Conservation (phyloP, 2,888 invertebrate species). For the Ceramica pisi region DNA sequence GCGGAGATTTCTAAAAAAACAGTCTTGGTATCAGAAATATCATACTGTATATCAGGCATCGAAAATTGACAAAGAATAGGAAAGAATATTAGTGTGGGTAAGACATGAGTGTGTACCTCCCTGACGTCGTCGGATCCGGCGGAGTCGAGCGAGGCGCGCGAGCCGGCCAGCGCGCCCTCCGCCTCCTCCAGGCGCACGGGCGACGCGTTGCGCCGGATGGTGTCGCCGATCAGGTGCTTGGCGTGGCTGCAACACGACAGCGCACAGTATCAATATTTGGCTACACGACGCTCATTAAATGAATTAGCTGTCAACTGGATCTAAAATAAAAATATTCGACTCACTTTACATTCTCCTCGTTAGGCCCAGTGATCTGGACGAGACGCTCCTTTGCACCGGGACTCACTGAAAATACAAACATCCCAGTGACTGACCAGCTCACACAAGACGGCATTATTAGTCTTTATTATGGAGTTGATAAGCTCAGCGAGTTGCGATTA, state of each 20-base stretch:
- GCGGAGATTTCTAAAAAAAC: constrained; percentile 86
- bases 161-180: constrained; percentile 91
- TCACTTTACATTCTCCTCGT: constrained; percentile 98
- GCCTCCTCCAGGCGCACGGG: constrained; percentile 94
- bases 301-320: not conserved
- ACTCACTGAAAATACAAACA: constrained; percentile 92
- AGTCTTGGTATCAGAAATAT: not conserved
- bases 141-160: constrained; percentile 95
- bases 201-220: constrained; percentile 98
- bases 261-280: not conserved
- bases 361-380: constrained; percentile 98
- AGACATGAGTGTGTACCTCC: constrained; percentile 64
- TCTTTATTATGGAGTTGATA: constrained; percentile 65
- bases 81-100: not conserved
- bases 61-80: not conserved
- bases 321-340: constrained; percentile 19
- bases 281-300: not conserved
- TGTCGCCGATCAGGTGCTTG: constrained; percentile 98
- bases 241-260: constrained; percentile 92
- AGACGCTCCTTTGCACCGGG: constrained; percentile 98
- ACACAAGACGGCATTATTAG: constrained; percentile 52
- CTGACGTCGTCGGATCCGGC: constrained; percentile 89
- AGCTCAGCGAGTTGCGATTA: constrained; percentile 82
- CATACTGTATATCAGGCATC: not conserved
- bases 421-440: constrained; percentile 53